phyloP scores from a whole-genome alignment of 2,113 vertebrate genomes.

The Carassius auratus region DNA sequence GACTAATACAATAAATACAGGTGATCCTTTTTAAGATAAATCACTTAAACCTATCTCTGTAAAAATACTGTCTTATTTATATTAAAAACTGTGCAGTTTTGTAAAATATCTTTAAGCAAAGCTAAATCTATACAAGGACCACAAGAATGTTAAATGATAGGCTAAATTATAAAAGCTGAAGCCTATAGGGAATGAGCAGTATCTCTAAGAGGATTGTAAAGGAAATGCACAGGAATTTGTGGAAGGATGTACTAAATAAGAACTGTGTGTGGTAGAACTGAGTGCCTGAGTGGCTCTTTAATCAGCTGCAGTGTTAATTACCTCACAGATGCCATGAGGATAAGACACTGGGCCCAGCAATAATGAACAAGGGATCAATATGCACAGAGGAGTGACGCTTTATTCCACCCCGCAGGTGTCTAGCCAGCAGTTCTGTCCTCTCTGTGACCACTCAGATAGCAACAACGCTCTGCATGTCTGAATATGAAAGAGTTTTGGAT shows the following conservation, averaged over 20 bases:
- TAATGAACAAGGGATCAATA: constrained; percentile 74
- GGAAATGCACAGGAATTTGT: neutral
- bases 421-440: neutral
- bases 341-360: constrained; percentile 63
- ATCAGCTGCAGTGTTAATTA: constrained; percentile 74
- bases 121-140: neutral
- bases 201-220: constrained; percentile 1
- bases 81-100: too few species aligned
- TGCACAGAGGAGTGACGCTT: constrained; percentile 48
- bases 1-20: too few species aligned
- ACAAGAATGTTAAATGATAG: neutral
- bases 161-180: neutral
- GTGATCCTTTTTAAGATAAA: too few species aligned
- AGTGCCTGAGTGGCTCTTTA: constrained; percentile 60
- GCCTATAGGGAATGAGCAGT: neutral
- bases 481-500: constrained; percentile 19
- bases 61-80: too few species aligned
- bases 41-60: too few species aligned
- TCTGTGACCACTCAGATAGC: neutral
- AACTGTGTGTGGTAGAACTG: neutral
- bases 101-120: neutral
- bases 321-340: constrained; percentile 64
- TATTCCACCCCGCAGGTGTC: constrained; percentile 9
- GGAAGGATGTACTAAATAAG: neutral
- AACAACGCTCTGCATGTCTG: neutral